These are phyloP conservation scores for Protonemura montana DNA, from an alignment of 2,888 invertebrate species.

Conservation along the genomic window DNA sequence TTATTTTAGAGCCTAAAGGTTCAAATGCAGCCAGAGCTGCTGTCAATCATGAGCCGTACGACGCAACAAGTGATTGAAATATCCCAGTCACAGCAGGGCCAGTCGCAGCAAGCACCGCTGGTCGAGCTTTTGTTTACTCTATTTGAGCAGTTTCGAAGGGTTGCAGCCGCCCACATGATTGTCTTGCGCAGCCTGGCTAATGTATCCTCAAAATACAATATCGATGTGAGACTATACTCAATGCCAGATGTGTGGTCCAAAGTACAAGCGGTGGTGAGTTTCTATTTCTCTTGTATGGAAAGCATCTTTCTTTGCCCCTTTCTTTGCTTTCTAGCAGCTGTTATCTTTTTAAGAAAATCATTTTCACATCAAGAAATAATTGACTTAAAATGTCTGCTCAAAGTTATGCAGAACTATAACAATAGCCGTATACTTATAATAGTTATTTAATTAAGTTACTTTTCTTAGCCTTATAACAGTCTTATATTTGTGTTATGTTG, in stretches of 20 bases:
- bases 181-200: slow-evolving; percentile 70
- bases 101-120: slow-evolving; percentile 57
- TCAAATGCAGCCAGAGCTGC: slow-evolving; percentile 82
- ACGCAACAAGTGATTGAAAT: slow-evolving; percentile 76
- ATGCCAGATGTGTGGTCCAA: slow-evolving; percentile 88
- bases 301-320: too few relatives aligned
- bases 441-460: too few relatives aligned
- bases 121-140: slow-evolving; percentile 75
- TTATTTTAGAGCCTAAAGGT: slow-evolving; percentile 75
- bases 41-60: slow-evolving; percentile 80
- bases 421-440: too few relatives aligned
- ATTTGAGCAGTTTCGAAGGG: slow-evolving; percentile 82
- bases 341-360: too few relatives aligned
- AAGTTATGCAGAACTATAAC: too few relatives aligned
- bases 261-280: slow-evolving; percentile 84
- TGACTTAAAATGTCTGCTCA: too few relatives aligned
- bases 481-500: too few relatives aligned
- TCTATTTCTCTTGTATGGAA: neutral
- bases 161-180: slow-evolving; percentile 77
- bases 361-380: too few relatives aligned
- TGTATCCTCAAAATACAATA: slow-evolving; percentile 67
- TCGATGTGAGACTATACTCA: slow-evolving; percentile 69
- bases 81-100: slow-evolving; percentile 29
- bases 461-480: too few relatives aligned
- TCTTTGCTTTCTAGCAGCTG: too few relatives aligned